Base-by-base conservation (phyloP, 2,888 invertebrate species). In the Pycnomerus fuliginosus region DNA sequence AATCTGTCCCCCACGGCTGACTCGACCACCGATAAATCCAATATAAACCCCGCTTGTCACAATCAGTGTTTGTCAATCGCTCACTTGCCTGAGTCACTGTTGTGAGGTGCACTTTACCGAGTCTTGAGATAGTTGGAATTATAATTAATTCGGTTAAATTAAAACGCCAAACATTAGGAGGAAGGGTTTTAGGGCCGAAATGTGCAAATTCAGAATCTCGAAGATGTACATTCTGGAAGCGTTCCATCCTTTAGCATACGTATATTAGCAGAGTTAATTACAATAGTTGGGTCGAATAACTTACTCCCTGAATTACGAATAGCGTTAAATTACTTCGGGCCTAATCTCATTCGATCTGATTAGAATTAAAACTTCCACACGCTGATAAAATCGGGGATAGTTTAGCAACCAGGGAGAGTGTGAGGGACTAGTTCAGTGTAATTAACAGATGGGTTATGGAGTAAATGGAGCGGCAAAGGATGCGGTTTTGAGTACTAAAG, bases 51-150 rank as follows among this genome's bases (percentile, higher is more conserved):
- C 56, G 56, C 59, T 66, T 65, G 71, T 71, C 71, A 69, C 67
- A 71, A 70, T 70, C 71, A 70, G 57, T 71, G 70, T 70, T 66
- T 68, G 69, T 71, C 71, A 71, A 69, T 70, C 62, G 66, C 56
- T 61, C 61, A 60, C 64, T 67, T 64, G 65, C 58, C 64, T 66
- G 66, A 65, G 55, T 65, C 66, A 67, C 63, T 64, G 63, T 61
- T 60, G n/a, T 60, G 58, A 23, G 44, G 44, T 36, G 23, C 14
- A n/a, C n/a, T n/a, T n/a, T n/a, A n/a, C n/a, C n/a, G n/a, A n/a
- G n/a, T n/a, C n/a, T n/a, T n/a, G n/a, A n/a, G n/a, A n/a, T n/a
- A n/a, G n/a, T n/a, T n/a, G n/a, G n/a, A n/a, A n/a, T n/a, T n/a
- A n/a, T n/a, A n/a, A n/a, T n/a, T n/a, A n/a, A n/a, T n/a, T n/a